These are phyloP conservation scores for Pentalonia nigronervosa DNA, from an alignment of 1,140 invertebrate species.

Conservation along the genomic window DNA sequence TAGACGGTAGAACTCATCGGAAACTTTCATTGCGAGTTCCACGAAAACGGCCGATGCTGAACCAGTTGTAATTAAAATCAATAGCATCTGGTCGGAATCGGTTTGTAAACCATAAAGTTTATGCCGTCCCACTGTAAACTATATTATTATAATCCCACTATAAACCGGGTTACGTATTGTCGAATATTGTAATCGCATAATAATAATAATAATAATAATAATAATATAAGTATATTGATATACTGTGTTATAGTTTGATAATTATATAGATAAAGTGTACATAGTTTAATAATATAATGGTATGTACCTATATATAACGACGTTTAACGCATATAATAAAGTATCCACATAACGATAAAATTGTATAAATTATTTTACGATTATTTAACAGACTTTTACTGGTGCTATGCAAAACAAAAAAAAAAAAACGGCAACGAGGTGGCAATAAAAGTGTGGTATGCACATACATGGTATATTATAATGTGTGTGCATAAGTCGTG, in stretches of 20 bases:
- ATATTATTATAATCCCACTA: neutral
- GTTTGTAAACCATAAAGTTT: neutral
- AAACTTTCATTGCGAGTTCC: neutral
- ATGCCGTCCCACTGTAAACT: neutral
- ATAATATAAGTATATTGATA: too few relatives aligned
- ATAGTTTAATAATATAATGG: neutral
- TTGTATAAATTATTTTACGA: neutral
- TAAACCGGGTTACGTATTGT: neutral
- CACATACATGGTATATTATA: neutral
- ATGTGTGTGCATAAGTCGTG: neutral
- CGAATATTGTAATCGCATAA: neutral
- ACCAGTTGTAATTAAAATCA: conserved; percentile 18
- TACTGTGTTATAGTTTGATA: too few relatives aligned
- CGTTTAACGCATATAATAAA: neutral
- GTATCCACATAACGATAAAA: neutral
- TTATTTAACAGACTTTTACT: neutral
- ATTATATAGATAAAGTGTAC: too few relatives aligned
- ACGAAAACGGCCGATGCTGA: neutral
- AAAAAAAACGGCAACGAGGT: neutral
- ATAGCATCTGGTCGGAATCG: neutral
- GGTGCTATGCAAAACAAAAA: neutral
- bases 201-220: neutral
- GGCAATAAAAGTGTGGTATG: neutral
- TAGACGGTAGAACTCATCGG: neutral
- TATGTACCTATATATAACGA: too few relatives aligned